Evolutionary conservation across 2,888 invertebrate species (phyloP).

Genomic region (Lypha dubia): DNA sequence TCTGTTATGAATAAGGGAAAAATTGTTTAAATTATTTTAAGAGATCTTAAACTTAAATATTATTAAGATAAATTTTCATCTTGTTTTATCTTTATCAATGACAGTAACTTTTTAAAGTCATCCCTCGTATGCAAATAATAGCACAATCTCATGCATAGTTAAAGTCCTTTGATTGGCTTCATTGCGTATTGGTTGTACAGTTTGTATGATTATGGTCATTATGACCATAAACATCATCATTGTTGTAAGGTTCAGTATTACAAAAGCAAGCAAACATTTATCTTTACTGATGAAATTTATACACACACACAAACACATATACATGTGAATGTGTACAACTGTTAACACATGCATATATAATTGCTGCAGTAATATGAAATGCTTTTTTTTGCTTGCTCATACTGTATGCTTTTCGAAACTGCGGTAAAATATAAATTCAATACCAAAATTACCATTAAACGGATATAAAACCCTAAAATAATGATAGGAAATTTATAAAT

Average conservation of each 20-base stretch:
- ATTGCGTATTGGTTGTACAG: conserved; percentile 70
- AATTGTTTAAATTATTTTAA: no score
- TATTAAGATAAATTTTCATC: no score
- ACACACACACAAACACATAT: no score
- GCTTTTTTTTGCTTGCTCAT: neutral
- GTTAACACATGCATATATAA: conserved; percentile 29
- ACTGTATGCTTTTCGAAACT: conserved; percentile 49
- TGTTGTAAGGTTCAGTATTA: conserved; percentile 8
- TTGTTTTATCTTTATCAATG: no score
- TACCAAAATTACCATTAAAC: conserved; percentile 61
- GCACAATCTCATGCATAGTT: conserved; percentile 39
- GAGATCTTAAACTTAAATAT: no score
- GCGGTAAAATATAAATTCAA: conserved; percentile 73
- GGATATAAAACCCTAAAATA: conserved; percentile 63
- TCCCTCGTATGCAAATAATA: conserved; percentile 51
- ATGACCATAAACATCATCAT: conserved; percentile 35
- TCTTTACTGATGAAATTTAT: neutral
- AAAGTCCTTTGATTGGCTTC: conserved; percentile 74
- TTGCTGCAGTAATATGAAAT: conserved; percentile 65
- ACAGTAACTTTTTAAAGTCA: neutral
- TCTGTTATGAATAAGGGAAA: no score
- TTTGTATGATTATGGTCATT: conserved; percentile 50
- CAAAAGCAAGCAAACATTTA: conserved; percentile 19
- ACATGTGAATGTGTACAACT: no score
- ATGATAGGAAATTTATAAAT: conserved; percentile 61